phyloP scores from a whole-genome alignment of 2,888 invertebrate species.

The Carabus problematicus region DNA sequence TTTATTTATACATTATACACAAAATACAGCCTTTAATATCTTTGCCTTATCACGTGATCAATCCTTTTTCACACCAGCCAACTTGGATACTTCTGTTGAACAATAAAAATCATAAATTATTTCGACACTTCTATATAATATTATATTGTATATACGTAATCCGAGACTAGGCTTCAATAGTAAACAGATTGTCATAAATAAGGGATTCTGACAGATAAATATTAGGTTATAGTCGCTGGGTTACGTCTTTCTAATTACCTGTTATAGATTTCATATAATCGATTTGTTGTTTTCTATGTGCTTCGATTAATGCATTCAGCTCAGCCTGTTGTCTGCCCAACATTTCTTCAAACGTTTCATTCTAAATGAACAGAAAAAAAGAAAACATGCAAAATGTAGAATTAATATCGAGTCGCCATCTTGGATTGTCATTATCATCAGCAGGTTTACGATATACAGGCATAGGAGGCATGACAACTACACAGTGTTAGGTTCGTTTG shows the following conservation, averaged over 20 bases:
- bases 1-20: slow-evolving; percentile 40
- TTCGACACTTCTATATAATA: too few species aligned
- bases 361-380: slow-evolving; percentile 51
- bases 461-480: slow-evolving; percentile 21
- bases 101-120: not conserved
- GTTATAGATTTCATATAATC: slow-evolving; percentile 57
- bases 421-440: not conserved
- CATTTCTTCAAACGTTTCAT: slow-evolving; percentile 60
- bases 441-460: slow-evolving; percentile 12
- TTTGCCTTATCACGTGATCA: slow-evolving; percentile 28
- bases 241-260: slow-evolving; percentile 37
- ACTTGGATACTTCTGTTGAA: slow-evolving; percentile 24
- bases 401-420: slow-evolving; percentile 11
- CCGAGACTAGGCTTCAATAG: not conserved
- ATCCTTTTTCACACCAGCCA: slow-evolving; percentile 30
- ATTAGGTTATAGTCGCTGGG: not conserved
- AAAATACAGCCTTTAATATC: slow-evolving; percentile 38
- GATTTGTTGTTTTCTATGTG: slow-evolving; percentile 62
- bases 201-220: not conserved
- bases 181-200: not conserved
- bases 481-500: not conserved
- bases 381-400: slow-evolving; percentile 14
- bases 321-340: slow-evolving; percentile 64
- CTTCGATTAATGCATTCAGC: slow-evolving; percentile 62
- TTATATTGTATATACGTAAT: too few species aligned